Evolutionary conservation across 1,140 invertebrate species (phyloP), one percentile per base, ranked within the genome.

Genomic region (Bombus pascuorum): DNA sequence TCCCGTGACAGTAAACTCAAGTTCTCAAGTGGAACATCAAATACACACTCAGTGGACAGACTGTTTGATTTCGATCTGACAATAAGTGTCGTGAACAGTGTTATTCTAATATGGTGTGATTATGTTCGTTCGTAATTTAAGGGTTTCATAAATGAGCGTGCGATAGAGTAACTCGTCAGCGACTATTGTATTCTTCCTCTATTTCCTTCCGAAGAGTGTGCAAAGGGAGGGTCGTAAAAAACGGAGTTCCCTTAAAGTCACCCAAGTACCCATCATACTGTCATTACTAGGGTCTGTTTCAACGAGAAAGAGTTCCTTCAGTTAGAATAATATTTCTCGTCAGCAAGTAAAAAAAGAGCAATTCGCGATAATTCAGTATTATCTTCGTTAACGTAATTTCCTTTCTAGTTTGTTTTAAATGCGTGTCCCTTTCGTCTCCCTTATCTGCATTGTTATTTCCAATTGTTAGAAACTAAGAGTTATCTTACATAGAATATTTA

Each of bases 391-490:
- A 42, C 2, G 28, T 42, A 42, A n/a, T 2, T 76, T 76, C 2
- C 6, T 62, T 28, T 9, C 28, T n/a, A n/a, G 28, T n/a, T 62
- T 10, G 25, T 28, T 59, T 59, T 4, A n/a, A 34, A 53, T 4
- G 10, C 15, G 1, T 1, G 0, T 39, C 12, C 12, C 10, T 10
- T 3, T 25, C 3, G 8, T 10, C 9, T 12, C 4, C 10, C 22
- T 62, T n/a, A n/a, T n/a, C 3, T 13, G 6, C 18, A 53, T 22
- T 8, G 18, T 53, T 53, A 22, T 0, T 53, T 53, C 18, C 22
- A 22, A 53, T 53, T 22, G 47, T 53, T 22, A 53, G 47, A 53
- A 53, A 22, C 18, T 53, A 22, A 53, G 47, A 8, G 1, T 22
- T 8, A 18, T 8, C 18, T 53, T 22, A 8, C 47, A 22, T 53